Conservation (phyloP, 2,113 vertebrate genomes). For the Centropus unirufus region DNA sequence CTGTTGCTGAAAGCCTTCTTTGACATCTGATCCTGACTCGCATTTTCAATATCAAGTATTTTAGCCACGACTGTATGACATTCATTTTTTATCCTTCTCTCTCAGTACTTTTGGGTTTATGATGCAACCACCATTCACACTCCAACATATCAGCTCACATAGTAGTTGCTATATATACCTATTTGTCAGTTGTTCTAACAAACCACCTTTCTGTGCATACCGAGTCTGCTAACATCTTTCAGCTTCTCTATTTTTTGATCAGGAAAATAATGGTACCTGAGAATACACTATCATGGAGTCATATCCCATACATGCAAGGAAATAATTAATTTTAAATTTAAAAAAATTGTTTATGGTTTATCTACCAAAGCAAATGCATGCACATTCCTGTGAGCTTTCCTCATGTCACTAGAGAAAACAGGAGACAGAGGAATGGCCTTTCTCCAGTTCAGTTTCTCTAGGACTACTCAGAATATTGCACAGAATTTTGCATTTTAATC, state of each 20-base stretch:
- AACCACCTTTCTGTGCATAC: not conserved
- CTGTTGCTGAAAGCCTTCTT: not conserved
- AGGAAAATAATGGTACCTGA: not conserved
- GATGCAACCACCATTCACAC: not conserved
- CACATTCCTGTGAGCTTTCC: not conserved
- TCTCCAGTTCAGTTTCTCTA: not conserved
- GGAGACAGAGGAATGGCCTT: not conserved
- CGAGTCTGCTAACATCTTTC: not conserved
- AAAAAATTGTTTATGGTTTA: not conserved
- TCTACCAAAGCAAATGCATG: not conserved
- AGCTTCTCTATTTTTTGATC: not conserved
- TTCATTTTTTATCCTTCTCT: not conserved
- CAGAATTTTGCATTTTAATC: not conserved
- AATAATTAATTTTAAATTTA: not conserved
- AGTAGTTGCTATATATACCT: not conserved
- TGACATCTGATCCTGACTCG: not conserved
- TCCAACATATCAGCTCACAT: not conserved
- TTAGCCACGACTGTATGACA: not conserved
- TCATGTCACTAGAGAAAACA: fast-evolving
- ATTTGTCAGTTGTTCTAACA: not conserved
- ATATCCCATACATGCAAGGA: not conserved
- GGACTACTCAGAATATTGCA: not conserved
- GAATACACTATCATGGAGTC: not conserved
- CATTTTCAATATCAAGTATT: not conserved
- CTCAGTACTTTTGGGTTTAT: not conserved